phyloP scores from a whole-genome alignment of 2,797 vertebrate species.

The Peromyscus nudipes region DNA sequence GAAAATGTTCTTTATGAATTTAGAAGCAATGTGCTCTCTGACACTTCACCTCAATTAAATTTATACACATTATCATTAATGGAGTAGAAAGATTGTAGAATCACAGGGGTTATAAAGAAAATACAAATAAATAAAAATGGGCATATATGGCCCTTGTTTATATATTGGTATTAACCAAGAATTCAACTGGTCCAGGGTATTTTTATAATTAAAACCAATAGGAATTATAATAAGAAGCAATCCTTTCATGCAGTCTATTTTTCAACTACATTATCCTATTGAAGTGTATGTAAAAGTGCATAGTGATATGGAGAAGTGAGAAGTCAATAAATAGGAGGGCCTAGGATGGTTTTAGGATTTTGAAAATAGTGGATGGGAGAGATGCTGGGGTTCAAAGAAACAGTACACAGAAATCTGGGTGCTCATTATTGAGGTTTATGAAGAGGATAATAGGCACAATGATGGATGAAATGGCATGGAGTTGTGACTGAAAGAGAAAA shows the following conservation, averaged over 20 bases:
- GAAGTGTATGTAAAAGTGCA: not conserved
- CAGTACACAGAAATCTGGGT: not conserved
- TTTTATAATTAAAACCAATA: slow-evolving; percentile 37
- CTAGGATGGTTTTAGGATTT: not conserved
- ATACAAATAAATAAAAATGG: slow-evolving; percentile 29
- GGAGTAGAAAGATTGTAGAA: slow-evolving; percentile 7
- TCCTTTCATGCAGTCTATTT: not conserved
- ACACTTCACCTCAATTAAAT: slow-evolving; percentile 59
- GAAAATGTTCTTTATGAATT: slow-evolving; percentile 45
- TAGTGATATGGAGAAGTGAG: not conserved
- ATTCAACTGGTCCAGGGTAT: not conserved
- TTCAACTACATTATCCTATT: not conserved
- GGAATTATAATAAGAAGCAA: not conserved
- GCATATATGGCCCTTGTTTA: not conserved
- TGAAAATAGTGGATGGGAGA: not conserved
- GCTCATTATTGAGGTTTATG: not conserved
- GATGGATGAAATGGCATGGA: not conserved
- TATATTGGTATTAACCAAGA: not conserved
- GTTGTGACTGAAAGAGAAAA: not conserved
- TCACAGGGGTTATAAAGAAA: not conserved
- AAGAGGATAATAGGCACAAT: not conserved
- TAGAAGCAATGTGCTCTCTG: not conserved
- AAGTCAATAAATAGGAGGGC: not conserved
- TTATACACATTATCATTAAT: not conserved
- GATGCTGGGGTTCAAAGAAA: not conserved